A percentile compares a stretch with the other conserved stretches of the same genome.
Conservation (phyloP, 1,140 invertebrate genomes). For the Metaphire vulgaris region DNA sequence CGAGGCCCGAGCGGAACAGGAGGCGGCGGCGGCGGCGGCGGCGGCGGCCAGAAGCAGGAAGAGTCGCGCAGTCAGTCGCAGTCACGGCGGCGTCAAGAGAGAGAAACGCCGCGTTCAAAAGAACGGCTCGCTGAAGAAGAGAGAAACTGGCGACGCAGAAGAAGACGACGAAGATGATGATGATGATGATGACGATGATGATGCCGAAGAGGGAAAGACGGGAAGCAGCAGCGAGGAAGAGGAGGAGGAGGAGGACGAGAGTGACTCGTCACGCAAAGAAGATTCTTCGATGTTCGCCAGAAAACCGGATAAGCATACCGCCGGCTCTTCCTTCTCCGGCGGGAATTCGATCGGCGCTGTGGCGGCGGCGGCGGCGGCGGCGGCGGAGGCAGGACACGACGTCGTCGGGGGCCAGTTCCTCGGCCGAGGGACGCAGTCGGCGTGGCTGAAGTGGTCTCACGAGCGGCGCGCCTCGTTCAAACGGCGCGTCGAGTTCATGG, state of each 20-base stretch:
- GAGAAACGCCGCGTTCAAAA: too few relatives aligned
- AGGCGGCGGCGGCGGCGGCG: too few relatives aligned
- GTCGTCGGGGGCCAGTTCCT: neutral
- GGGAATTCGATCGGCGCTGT: neutral
- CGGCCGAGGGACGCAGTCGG: constrained; percentile 32
- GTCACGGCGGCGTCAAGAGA: too few relatives aligned
- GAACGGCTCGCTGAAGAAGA: too few relatives aligned
- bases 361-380: too few relatives aligned
- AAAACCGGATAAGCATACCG: neutral
- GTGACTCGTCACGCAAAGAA: neutral
- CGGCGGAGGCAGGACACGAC: neutral
- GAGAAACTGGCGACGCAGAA: neutral
- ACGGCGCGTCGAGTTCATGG: constrained; percentile 40
- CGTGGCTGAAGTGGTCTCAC: constrained; percentile 47
- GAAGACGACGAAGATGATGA: neutral
- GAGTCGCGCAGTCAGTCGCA: too few relatives aligned
- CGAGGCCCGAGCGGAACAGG: too few relatives aligned
- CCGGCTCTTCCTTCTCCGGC: neutral
- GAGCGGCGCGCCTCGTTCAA: constrained; percentile 42
- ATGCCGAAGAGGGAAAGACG: neutral
- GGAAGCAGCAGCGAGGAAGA: neutral
- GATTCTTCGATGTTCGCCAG: neutral
- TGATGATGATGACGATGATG: neutral
- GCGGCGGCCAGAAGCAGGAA: too few relatives aligned
- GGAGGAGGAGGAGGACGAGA: too few relatives aligned